These are phyloP conservation scores for Gasterosteus nipponicus DNA, from an alignment of 2,113 vertebrate genomes.

Conservation along the genomic window DNA sequence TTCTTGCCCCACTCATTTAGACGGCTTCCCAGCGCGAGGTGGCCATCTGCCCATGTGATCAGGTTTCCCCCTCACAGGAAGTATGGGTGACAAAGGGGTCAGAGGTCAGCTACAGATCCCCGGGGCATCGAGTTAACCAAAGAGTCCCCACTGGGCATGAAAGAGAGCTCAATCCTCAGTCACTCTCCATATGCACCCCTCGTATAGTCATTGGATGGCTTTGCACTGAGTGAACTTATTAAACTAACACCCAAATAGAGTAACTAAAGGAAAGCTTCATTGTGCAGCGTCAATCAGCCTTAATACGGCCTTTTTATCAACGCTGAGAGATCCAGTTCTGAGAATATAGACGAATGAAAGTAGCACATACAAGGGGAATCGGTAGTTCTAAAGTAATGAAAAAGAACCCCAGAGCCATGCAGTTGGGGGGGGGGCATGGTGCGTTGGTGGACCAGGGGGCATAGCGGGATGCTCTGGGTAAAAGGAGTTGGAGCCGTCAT, in stretches of 20 bases:
- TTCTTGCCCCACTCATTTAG: conserved; percentile 27
- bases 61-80: conserved; percentile 70
- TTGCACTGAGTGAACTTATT: background rate
- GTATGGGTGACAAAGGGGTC: conserved; percentile 56
- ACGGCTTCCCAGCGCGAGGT: conserved; percentile 43
- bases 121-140: conserved; percentile 48
- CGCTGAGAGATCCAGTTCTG: background rate
- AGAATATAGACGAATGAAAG: background rate
- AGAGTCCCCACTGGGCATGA: conserved; percentile 17
- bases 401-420: background rate
- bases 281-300: conserved; percentile 2
- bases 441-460: conserved; percentile 36
- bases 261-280: background rate
- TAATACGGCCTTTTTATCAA: background rate
- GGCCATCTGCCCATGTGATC: conserved; percentile 67
- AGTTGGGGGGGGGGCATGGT: conserved; percentile 41
- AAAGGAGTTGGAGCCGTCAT: conserved; percentile 65
- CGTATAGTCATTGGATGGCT: background rate
- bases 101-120: conserved; percentile 62
- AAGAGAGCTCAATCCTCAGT: conserved; percentile 29
- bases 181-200: background rate
- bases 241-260: background rate
- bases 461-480: conserved; percentile 19
- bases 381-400: background rate
- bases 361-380: background rate